Evolutionary conservation across 30 jellyfish, hydroid and myxozoan species (phyloP).

Genomic region (Euphysa ruthae): DNA sequence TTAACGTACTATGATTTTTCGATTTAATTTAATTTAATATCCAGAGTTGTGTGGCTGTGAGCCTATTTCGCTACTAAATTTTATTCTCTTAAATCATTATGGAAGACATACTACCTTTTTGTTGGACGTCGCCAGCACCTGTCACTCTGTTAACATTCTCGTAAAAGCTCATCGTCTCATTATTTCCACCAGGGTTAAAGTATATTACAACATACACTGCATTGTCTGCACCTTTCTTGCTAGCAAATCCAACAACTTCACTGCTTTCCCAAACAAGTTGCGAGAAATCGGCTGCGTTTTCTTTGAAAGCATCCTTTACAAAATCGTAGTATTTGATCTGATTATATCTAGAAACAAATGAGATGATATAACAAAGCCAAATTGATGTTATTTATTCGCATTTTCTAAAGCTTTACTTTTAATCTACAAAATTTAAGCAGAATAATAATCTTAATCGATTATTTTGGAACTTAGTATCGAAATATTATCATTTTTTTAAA

Average conservation of each 20-base stretch:
- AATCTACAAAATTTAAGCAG: too few species aligned
- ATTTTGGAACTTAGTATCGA: too few species aligned
- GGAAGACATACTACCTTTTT: conserved; percentile 7
- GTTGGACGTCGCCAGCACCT: conserved; percentile 92
- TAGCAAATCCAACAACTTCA: conserved; percentile 90
- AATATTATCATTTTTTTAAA: too few species aligned
- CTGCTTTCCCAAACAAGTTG: conserved; percentile 94
- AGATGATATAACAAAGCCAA: background rate
- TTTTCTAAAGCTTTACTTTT: too few species aligned
- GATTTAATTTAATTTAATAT: too few species aligned
- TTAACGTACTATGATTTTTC: too few species aligned
- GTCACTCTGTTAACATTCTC: conserved; percentile 91
- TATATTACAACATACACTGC: conserved; percentile 61
- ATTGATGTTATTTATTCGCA: background rate
- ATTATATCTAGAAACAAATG: conserved; percentile 55
- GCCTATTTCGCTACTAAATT: too few species aligned
- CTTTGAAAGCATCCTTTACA: conserved; percentile 81
- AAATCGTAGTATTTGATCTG: conserved; percentile 89
- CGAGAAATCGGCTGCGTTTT: conserved; percentile 83
- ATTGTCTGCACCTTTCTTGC: conserved; percentile 61
- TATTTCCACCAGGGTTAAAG: conserved; percentile 90
- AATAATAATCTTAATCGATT: too few species aligned
- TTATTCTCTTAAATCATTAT: background rate
- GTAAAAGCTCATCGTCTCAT: conserved; percentile 62
- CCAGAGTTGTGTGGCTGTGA: too few species aligned